Base-by-base conservation (phyloP, 2,113 vertebrate genomes). In the Gasterosteus aculeatus region DNA sequence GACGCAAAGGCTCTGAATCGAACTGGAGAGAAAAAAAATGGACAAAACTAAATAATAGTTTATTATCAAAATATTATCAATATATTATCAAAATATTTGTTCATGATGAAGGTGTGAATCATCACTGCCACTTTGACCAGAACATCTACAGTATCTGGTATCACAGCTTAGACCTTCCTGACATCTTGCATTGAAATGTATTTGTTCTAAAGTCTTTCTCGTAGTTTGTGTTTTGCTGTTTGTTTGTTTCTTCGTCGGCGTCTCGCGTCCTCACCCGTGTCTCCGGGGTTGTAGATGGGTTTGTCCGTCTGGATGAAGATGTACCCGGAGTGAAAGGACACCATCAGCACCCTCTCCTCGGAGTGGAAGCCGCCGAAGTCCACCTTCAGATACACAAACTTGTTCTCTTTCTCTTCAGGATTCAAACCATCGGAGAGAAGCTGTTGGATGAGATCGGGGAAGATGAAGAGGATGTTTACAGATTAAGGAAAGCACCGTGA, bases 271-370 rank as follows among this genome's bases (percentile, higher is more conserved):
- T 83, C 75, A 94, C 93, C 91, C 0, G 53, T 86, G 19, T 94
- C 92, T 80, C 94, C 92, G 0, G 93, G 93, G 42, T 94, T 95
- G 61, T 93, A 95, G 67, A 95, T 73, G 46, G 94, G 93, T 72
- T 94, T 94, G 87, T 95, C 93, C 0, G 93, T 94, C 88, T 94
- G 94, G 76, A 94, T 92, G 82, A 94, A 94, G 86, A 94, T 93
- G 87, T 92, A 92, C 10, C 94, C 94, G 0, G 90, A 82, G 31
- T 91, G 93, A 35, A 94, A 93, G 47, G 91, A 87, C 67, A 94
- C 90, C 85, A 90, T 78, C 41, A 93, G 2, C 0, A 57, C 0
- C 66, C 53, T 80, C 51, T 88, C 85, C 53, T 69, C 61, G 0
- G 7, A 0, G 51, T 92, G 60, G 9, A 18, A 7, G 4, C 2